phyloP scores from a whole-genome alignment of 2,797 vertebrate genomes.

The Enteromius radiatus region DNA sequence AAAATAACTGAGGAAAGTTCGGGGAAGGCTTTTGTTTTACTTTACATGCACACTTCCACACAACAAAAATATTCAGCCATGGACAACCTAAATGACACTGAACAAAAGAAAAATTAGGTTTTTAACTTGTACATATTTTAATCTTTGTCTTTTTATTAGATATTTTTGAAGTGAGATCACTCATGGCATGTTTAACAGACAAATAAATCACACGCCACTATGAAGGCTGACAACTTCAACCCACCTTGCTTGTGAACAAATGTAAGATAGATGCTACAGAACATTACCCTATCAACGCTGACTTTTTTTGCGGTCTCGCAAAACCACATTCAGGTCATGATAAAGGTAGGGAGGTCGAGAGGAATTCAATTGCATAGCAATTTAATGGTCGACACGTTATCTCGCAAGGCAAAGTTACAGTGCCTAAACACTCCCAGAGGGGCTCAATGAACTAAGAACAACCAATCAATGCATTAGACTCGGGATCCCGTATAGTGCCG shows the following conservation, averaged over 20 bases:
- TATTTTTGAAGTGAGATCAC: slow-evolving; percentile 50
- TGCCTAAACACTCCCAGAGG: slow-evolving; percentile 42
- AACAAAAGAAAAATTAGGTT: slow-evolving; percentile 49
- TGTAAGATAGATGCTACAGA: slow-evolving; percentile 54
- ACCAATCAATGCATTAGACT: slow-evolving; percentile 38
- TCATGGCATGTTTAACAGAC: slow-evolving; percentile 57
- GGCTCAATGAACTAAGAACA: slow-evolving; percentile 38
- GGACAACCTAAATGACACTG: slow-evolving; percentile 51
- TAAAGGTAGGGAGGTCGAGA: slow-evolving; percentile 76
- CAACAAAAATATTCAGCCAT: slow-evolving; percentile 53
- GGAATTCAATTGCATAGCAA: slow-evolving; percentile 87
- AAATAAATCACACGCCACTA: slow-evolving; percentile 52
- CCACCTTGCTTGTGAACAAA: slow-evolving; percentile 43
- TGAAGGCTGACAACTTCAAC: slow-evolving; percentile 37
- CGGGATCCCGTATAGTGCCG: slow-evolving; percentile 29
- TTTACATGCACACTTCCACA: slow-evolving; percentile 53
- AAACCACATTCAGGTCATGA: slow-evolving; percentile 52
- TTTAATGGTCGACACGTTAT: slow-evolving; percentile 74
- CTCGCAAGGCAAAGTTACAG: slow-evolving; percentile 52
- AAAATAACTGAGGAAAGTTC: slow-evolving; percentile 23
- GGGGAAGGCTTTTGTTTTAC: slow-evolving; percentile 33
- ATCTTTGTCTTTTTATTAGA: slow-evolving; percentile 51
- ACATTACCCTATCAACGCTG: slow-evolving; percentile 48
- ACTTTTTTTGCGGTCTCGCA: slow-evolving; percentile 38
- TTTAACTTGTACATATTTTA: slow-evolving; percentile 44